Conservation (phyloP, 2,888 invertebrate genomes). For the Eupithecia dodoneata region DNA sequence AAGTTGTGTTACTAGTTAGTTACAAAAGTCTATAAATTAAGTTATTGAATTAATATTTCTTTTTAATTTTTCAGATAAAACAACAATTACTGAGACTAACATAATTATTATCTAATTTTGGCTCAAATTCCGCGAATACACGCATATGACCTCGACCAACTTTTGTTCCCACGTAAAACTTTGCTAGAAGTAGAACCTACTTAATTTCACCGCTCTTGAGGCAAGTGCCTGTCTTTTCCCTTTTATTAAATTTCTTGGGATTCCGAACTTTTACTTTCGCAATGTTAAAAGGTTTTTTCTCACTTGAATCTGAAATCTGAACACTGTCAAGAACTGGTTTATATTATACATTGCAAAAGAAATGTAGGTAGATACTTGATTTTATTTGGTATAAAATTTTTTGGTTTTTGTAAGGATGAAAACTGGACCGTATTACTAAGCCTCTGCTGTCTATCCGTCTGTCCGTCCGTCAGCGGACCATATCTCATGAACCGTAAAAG, state of each 20-base stretch:
- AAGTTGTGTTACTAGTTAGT: too few species aligned
- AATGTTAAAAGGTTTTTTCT: not conserved
- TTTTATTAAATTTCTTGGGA: slow-evolving; percentile 26
- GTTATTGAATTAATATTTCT: too few species aligned
- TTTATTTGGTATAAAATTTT: too few species aligned
- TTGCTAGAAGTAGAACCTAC: slow-evolving; percentile 1
- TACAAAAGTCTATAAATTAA: too few species aligned
- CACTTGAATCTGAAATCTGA: slow-evolving; percentile 2
- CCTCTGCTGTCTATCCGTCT: too few species aligned
- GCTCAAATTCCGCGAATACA: not conserved
- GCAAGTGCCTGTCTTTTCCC: slow-evolving; percentile 14
- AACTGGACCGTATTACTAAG: too few species aligned
- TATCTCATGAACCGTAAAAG: too few species aligned
- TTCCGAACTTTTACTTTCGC: slow-evolving; percentile 18
- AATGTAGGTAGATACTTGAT: too few species aligned
- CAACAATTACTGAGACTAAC: not conserved
- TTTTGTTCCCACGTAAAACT: not conserved
- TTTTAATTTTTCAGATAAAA: too few species aligned
- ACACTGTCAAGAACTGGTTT: not conserved
- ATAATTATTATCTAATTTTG: not conserved
- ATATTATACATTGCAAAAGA: not conserved
- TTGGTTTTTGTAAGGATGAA: too few species aligned
- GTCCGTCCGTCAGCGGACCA: too few species aligned
- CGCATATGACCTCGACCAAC: not conserved
- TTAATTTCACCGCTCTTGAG: slow-evolving; percentile 18